phyloP scores from a whole-genome alignment of 1,140 invertebrate species.

The Neomicropteryx cornuta region DNA sequence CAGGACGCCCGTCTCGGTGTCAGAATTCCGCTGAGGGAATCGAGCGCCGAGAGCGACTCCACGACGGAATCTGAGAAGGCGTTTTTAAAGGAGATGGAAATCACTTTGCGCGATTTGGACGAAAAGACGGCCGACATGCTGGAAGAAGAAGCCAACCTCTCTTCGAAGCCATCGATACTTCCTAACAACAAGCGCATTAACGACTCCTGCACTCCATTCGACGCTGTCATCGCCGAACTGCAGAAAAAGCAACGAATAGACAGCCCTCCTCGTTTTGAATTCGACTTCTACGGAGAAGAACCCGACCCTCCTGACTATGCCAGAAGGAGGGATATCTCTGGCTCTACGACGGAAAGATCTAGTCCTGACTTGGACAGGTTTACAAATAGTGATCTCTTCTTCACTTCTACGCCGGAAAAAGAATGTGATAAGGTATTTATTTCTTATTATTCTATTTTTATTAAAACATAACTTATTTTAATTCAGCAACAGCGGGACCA shows the following conservation, averaged over 20 bases:
- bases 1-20: too few species aligned
- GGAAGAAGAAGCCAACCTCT: constrained; percentile 32
- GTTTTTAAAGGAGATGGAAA: constrained; percentile 34
- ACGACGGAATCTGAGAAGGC: constrained; percentile 36
- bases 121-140: constrained; percentile 28
- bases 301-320: constrained; percentile 19
- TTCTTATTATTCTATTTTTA: too few species aligned
- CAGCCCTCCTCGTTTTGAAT: too few species aligned
- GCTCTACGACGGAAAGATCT: too few species aligned
- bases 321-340: too few species aligned
- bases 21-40: too few species aligned
- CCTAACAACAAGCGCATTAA: constrained; percentile 30
- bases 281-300: constrained; percentile 27
- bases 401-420: too few species aligned
- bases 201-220: constrained; percentile 30
- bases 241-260: constrained; percentile 19
- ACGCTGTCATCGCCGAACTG: constrained; percentile 36
- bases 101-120: constrained; percentile 29
- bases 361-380: too few species aligned
- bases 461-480: too few species aligned
- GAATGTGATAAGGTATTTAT: too few species aligned
- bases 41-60: constrained; percentile 33
- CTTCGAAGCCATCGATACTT: constrained; percentile 41
- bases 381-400: too few species aligned
- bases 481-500: too few species aligned